Conservation (phyloP, 2,113 vertebrate species). For the Mesitornis unicolor region DNA sequence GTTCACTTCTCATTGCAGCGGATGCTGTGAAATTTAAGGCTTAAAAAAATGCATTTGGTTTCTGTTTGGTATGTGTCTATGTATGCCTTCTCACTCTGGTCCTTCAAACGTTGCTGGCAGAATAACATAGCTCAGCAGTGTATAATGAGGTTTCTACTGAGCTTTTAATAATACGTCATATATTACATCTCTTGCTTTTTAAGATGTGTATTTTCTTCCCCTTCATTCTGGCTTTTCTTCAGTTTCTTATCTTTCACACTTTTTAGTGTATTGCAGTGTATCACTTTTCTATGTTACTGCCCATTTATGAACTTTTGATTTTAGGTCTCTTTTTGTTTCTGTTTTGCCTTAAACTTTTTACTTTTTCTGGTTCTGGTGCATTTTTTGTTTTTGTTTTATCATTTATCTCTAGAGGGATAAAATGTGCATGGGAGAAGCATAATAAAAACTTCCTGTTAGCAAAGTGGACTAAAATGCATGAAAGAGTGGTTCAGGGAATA, state of each 20-base stretch:
- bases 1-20: not conserved
- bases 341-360: not conserved
- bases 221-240: not conserved
- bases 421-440: not conserved
- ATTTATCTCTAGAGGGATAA: not conserved
- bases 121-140: not conserved
- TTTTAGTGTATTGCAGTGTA: not conserved
- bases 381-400: not conserved
- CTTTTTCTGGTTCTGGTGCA: not conserved
- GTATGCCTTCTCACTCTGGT: not conserved
- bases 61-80: not conserved
- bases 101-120: not conserved
- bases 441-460: not conserved
- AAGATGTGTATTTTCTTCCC: not conserved
- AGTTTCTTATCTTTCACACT: not conserved
- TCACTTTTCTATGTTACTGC: not conserved
- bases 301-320: not conserved
- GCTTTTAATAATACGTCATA: not conserved
- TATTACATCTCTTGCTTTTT: not conserved
- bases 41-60: not conserved
- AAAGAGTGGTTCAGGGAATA: not conserved
- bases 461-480: not conserved
- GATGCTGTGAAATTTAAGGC: not conserved
- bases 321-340: not conserved
- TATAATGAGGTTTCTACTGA: not conserved